These are phyloP conservation scores for Astyanax mexicanus DNA, from an alignment of 2,797 vertebrate species.

Conservation along the genomic window DNA sequence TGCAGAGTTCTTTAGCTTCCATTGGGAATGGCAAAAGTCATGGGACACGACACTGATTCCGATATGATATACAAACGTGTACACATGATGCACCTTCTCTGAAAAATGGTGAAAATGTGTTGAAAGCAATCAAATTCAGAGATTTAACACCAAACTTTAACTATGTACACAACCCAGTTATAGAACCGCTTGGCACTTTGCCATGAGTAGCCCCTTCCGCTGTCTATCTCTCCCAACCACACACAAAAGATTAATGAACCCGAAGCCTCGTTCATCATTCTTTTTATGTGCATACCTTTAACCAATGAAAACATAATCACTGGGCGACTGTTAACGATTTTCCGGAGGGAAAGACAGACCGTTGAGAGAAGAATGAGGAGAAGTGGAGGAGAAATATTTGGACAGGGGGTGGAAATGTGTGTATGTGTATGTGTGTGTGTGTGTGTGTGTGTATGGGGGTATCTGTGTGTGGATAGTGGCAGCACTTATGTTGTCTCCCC, in stretches of 20 bases:
- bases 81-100: slow-evolving; percentile 16
- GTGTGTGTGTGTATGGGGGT: no score
- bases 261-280: slow-evolving; percentile 9
- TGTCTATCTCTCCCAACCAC: not conserved
- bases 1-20: no score
- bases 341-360: slow-evolving; percentile 34
- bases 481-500: slow-evolving; percentile 22
- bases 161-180: not conserved
- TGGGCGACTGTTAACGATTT: slow-evolving; percentile 36
- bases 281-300: slow-evolving; percentile 14
- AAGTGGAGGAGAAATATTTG: slow-evolving; percentile 46
- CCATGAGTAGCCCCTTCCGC: not conserved
- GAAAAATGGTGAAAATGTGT: no score
- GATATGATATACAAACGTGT: no score
- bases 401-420: slow-evolving; percentile 6
- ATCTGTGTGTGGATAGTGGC: not conserved
- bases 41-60: no score
- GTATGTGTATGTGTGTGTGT: not conserved
- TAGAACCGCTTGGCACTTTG: not conserved
- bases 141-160: not conserved
- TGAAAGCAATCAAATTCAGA: slow-evolving; percentile 11
- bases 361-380: slow-evolving; percentile 49
- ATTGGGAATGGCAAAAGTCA: no score
- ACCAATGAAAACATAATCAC: slow-evolving; percentile 44
- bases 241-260: slow-evolving; percentile 11